Conservation (phyloP, 1,140 invertebrate species). For the Meloidogyne hapla region DNA sequence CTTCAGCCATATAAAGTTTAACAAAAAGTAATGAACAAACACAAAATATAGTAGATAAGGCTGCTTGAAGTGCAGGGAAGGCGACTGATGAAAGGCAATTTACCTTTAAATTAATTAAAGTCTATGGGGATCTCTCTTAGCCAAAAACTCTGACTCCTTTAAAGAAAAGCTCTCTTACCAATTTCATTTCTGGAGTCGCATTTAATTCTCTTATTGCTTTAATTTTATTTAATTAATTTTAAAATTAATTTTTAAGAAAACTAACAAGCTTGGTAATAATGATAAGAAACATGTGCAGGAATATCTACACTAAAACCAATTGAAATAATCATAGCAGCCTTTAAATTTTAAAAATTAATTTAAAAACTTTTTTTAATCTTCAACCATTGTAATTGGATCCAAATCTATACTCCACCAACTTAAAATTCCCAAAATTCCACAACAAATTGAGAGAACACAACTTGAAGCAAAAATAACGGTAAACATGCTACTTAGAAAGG, state of each 20-base stretch:
- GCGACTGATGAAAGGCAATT: constrained; percentile 63
- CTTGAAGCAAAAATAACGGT: constrained; percentile 64
- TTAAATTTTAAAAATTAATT: constrained; percentile 4
- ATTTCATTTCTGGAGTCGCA: constrained; percentile 33
- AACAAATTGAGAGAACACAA: constrained; percentile 65
- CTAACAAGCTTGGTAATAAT: constrained; percentile 66
- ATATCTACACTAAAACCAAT: constrained; percentile 67
- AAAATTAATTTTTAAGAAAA: neutral
- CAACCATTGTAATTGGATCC: constrained; percentile 66
- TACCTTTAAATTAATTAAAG: no score
- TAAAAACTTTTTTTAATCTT: neutral
- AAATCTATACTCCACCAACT: constrained; percentile 63
- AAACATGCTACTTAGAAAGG: constrained; percentile 66
- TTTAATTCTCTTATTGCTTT: constrained; percentile 21
- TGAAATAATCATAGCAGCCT: constrained; percentile 65
- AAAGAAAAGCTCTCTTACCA: constrained; percentile 19
- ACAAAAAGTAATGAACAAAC: constrained; percentile 57
- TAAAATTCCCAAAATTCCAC: constrained; percentile 65
- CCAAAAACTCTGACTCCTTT: no score
- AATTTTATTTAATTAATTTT: neutral
- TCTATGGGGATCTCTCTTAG: no score
- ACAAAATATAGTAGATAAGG: constrained; percentile 58
- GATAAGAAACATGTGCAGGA: constrained; percentile 66
- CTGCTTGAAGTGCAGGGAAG: constrained; percentile 60
- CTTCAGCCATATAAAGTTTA: constrained; percentile 60